phyloP scores from a whole-genome alignment of 2,888 invertebrate species.

The Matsumyia berberina region DNA sequence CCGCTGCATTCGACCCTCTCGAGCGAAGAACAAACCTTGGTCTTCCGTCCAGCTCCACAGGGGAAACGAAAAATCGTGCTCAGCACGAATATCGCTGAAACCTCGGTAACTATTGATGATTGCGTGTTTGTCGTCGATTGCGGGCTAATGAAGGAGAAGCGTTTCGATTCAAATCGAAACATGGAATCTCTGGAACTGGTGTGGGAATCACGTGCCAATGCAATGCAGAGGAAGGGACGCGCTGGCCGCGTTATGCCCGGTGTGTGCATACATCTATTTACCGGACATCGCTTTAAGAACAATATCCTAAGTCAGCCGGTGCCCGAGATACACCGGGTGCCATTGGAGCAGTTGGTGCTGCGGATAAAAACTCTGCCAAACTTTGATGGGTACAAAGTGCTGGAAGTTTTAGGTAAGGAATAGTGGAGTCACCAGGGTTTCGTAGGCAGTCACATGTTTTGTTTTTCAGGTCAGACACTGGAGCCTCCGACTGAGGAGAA shows the following conservation, averaged over 20 bases:
- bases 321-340: slow-evolving; percentile 95
- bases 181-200: slow-evolving; percentile 94
- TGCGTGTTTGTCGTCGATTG: slow-evolving; percentile 97
- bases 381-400: slow-evolving; percentile 80
- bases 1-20: slow-evolving; percentile 94
- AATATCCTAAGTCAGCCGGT: slow-evolving; percentile 90
- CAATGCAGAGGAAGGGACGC: slow-evolving; percentile 94
- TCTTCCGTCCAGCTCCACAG: slow-evolving; percentile 88
- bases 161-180: slow-evolving; percentile 88
- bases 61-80: slow-evolving; percentile 94
- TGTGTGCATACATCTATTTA: slow-evolving; percentile 92
- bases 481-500: slow-evolving; percentile 90
- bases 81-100: slow-evolving; percentile 97
- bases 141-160: slow-evolving; percentile 96
- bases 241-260: slow-evolving; percentile 96
- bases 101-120: slow-evolving; percentile 97
- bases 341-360: slow-evolving; percentile 92
- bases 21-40: slow-evolving; percentile 92
- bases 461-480: slow-evolving; percentile 86
- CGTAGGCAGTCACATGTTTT: slow-evolving; percentile 5
- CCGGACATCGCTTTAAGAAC: slow-evolving; percentile 88
- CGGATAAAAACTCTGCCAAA: slow-evolving; percentile 89
- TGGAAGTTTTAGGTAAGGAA: slow-evolving; percentile 80
- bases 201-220: slow-evolving; percentile 96
- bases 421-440: too few relatives aligned